A percentile compares a stretch with the other conserved stretches of the same genome.
phyloP scores from a whole-genome alignment of 2,113 vertebrate species.

The Ophiodon elongatus region DNA sequence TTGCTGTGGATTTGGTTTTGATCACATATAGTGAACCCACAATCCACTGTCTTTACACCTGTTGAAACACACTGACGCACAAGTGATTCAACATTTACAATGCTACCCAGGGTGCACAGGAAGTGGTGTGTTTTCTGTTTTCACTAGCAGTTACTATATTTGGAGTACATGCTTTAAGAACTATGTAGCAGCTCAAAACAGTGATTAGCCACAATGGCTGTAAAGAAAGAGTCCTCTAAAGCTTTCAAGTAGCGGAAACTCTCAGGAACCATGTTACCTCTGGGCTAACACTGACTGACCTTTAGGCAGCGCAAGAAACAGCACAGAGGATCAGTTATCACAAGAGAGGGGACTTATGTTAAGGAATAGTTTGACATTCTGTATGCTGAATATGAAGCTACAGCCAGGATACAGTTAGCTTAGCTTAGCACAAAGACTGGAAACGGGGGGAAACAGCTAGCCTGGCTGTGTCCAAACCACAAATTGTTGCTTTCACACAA shows the following conservation, averaged over 20 bases:
- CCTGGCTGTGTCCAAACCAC: not conserved
- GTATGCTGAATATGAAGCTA: not conserved
- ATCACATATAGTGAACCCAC: not conserved
- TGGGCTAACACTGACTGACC: not conserved
- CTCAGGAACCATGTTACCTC: not conserved
- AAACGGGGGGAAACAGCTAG: not conserved
- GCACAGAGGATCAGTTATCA: not conserved
- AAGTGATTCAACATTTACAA: not conserved
- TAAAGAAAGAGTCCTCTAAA: not conserved
- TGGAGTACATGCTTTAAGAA: slow-evolving; percentile 22
- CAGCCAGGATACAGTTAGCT: not conserved
- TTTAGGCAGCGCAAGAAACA: not conserved
- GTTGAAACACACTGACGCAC: not conserved
- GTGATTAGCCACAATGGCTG: not conserved
- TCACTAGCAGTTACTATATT: slow-evolving; percentile 48
- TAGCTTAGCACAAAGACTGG: not conserved
- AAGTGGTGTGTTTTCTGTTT: slow-evolving; percentile 38
- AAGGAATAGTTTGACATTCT: not conserved
- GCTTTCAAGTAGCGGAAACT: not conserved
- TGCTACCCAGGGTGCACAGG: slow-evolving; percentile 8
- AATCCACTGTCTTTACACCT: not conserved
- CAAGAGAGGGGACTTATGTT: not conserved
- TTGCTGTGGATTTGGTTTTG: not conserved
- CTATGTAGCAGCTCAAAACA: not conserved
- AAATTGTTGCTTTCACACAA: not conserved